A percentile compares a stretch with the other conserved stretches of the same genome.
phyloP scores from a whole-genome alignment of 1,140 invertebrate species.

The Ruditapes philippinarum region DNA sequence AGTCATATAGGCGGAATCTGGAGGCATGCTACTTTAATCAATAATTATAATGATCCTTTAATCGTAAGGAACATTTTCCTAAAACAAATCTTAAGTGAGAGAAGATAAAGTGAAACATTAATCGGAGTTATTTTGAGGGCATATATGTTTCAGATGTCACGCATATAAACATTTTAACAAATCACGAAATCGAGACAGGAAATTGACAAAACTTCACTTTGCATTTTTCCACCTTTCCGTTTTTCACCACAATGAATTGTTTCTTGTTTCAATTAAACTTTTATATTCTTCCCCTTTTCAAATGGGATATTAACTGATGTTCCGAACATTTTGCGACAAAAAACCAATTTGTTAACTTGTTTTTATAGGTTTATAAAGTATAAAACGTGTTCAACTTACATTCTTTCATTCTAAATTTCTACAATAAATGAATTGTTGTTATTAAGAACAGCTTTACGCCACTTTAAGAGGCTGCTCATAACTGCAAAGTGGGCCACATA shows the following conservation, averaged over 20 bases:
- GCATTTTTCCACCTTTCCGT: no score
- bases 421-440: neutral
- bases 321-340: neutral
- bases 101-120: no score
- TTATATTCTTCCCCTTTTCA: neutral
- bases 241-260: neutral
- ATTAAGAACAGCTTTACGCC: neutral
- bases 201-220: no score
- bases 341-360: neutral
- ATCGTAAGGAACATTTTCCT: no score
- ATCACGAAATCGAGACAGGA: no score
- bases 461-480: neutral
- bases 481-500: neutral
- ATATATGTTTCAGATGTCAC: no score
- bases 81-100: no score
- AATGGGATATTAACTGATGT: neutral
- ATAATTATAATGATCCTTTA: no score
- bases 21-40: no score
- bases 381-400: neutral
- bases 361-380: conserved; percentile 3
- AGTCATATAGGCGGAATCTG: no score
- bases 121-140: no score
- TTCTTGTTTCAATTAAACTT: neutral
- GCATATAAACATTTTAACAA: no score
- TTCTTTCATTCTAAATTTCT: neutral